These are phyloP conservation scores for Melanotaenia boesemani DNA, from an alignment of 2,797 vertebrate genomes.

Conservation along the genomic window DNA sequence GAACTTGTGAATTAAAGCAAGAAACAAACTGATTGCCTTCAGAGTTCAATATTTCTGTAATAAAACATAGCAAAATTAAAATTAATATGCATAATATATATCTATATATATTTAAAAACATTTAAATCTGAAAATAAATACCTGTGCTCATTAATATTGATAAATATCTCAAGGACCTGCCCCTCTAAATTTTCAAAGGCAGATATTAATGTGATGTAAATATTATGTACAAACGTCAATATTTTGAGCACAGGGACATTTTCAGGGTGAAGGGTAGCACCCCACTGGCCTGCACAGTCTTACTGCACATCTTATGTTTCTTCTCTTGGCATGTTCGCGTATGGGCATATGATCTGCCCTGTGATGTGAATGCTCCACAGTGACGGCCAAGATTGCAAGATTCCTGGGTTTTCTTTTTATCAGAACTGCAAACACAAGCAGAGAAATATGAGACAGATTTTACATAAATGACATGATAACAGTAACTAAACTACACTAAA, in stretches of 20 bases:
- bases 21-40: constrained; percentile 65
- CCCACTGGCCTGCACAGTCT: constrained; percentile 43
- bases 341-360: constrained; percentile 14
- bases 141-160: constrained; percentile 71
- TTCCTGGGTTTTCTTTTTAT: constrained; percentile 30
- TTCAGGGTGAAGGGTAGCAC: constrained; percentile 53
- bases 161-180: constrained; percentile 57
- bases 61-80: constrained; percentile 74
- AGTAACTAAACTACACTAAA: not conserved
- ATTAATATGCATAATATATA: constrained; percentile 66
- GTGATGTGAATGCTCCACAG: constrained; percentile 41
- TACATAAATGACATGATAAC: too few species aligned
- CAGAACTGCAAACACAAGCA: constrained; percentile 75
- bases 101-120: constrained; percentile 59
- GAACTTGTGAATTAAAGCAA: constrained; percentile 54
- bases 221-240: constrained; percentile 73
- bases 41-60: constrained; percentile 62
- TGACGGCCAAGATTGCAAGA: constrained; percentile 54
- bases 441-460: too few species aligned
- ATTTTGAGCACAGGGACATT: constrained; percentile 68
- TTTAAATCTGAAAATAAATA: constrained; percentile 58
- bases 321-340: constrained; percentile 17
- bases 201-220: constrained; percentile 57
- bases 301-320: constrained; percentile 27
- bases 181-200: constrained; percentile 49